Conservation (phyloP, 2,888 invertebrate species). For the Watsonalla cultraria region DNA sequence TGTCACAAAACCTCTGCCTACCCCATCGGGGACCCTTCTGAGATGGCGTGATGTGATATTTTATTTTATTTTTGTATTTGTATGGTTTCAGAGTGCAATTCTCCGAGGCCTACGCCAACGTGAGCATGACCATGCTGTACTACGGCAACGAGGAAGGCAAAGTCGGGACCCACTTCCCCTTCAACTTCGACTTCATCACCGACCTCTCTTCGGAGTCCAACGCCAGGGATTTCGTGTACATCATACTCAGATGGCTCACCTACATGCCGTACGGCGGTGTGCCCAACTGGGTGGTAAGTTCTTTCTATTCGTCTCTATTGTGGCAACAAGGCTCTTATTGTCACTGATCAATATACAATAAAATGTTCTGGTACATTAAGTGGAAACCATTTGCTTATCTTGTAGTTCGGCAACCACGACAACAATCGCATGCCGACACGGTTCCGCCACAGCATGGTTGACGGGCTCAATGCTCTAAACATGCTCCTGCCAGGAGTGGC, state of each 20-base stretch:
- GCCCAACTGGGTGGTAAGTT: conserved; percentile 83
- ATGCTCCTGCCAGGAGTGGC: conserved; percentile 86
- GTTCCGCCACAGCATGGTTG: conserved; percentile 81
- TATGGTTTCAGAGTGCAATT: conserved; percentile 70
- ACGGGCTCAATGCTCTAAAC: conserved; percentile 83
- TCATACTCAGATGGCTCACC: conserved; percentile 78
- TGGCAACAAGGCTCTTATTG: not conserved
- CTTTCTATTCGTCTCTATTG: not conserved
- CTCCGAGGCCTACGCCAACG: conserved; percentile 80
- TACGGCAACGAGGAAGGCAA: conserved; percentile 71
- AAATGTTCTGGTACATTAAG: not conserved
- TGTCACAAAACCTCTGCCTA: too few relatives aligned
- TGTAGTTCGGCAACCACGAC: conserved; percentile 85
- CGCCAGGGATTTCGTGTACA: conserved; percentile 66
- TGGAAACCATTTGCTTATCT: conserved; percentile 3
- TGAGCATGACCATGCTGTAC: conserved; percentile 78
- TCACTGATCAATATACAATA: too few relatives aligned
- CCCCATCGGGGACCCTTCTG: too few relatives aligned
- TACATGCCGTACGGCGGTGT: conserved; percentile 77
- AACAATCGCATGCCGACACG: conserved; percentile 80
- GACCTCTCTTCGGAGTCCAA: conserved; percentile 61
- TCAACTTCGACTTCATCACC: conserved; percentile 81
- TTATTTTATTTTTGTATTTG: too few relatives aligned
- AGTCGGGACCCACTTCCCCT: conserved; percentile 80
- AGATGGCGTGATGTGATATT: too few relatives aligned